A percentile compares a stretch with the other conserved stretches of the same genome.
phyloP scores from a whole-genome alignment of 2,888 invertebrate species.

The Amphipyra berbera region DNA sequence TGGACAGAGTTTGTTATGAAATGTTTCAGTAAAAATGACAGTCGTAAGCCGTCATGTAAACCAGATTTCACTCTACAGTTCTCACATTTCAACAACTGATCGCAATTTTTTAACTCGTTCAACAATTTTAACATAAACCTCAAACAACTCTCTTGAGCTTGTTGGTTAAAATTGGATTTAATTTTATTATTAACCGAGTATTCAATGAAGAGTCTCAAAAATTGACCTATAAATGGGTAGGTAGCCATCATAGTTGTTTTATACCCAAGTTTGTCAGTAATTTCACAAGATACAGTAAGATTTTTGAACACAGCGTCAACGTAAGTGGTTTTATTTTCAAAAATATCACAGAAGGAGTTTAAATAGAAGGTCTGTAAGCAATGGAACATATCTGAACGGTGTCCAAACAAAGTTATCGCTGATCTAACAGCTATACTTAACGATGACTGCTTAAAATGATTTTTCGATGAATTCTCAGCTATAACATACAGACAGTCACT shows the following conservation, averaged over 20 bases:
- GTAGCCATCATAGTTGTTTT: slow-evolving; percentile 64
- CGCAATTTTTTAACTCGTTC: slow-evolving; percentile 62
- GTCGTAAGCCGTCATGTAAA: slow-evolving; percentile 76
- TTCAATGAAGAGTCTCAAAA: slow-evolving; percentile 76
- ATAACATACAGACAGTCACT: slow-evolving; percentile 78
- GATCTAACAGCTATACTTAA: slow-evolving; percentile 63
- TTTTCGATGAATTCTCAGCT: slow-evolving; percentile 73
- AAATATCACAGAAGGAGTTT: slow-evolving; percentile 72
- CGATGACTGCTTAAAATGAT: slow-evolving; percentile 64
- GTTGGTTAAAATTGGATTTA: slow-evolving; percentile 53
- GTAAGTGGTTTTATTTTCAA: slow-evolving; percentile 62
- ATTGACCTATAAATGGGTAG: slow-evolving; percentile 77
- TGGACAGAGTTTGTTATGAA: slow-evolving; percentile 65
- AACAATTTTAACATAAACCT: slow-evolving; percentile 72
- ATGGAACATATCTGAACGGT: slow-evolving; percentile 70
- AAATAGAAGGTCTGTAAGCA: slow-evolving; percentile 77
- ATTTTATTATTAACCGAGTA: slow-evolving; percentile 57
- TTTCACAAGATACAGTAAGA: slow-evolving; percentile 68
- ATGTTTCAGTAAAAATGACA: slow-evolving; percentile 74
- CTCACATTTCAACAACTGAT: slow-evolving; percentile 79
- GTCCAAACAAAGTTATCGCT: slow-evolving; percentile 68
- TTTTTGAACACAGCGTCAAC: slow-evolving; percentile 69
- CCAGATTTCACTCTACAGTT: slow-evolving; percentile 74
- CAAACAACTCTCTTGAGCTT: slow-evolving; percentile 67
- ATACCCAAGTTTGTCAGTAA: slow-evolving; percentile 72